A percentile compares a stretch with the other conserved stretches of the same genome.
Evolutionary conservation across 2,888 invertebrate genomes (phyloP).

Genomic region (Leptinotarsa peninsularis): DNA sequence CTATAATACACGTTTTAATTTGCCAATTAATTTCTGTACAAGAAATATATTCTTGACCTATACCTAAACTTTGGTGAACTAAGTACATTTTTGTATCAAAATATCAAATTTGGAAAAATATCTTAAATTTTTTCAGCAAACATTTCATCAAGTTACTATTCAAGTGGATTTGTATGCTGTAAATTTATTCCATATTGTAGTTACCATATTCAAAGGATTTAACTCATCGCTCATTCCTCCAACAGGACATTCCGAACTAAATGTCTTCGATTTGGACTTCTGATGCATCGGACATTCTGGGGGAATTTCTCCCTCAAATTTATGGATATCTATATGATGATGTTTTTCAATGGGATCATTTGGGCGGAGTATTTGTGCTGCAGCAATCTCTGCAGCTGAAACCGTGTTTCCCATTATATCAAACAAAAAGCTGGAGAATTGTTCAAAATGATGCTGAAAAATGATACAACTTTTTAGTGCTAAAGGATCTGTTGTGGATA

Average conservation of each 20-base stretch:
- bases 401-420: slow-evolving; percentile 72
- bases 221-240: slow-evolving; percentile 72
- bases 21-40: too few relatives aligned
- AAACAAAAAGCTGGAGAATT: too few relatives aligned
- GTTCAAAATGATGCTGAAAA: not conserved
- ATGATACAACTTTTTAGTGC: not conserved
- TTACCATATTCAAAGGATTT: slow-evolving; percentile 87
- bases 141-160: too few relatives aligned
- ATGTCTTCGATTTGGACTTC: slow-evolving; percentile 59
- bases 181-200: slow-evolving; percentile 30
- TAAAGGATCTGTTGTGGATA: not conserved
- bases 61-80: too few relatives aligned
- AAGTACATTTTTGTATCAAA: too few relatives aligned
- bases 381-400: slow-evolving; percentile 70
- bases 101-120: too few relatives aligned
- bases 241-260: slow-evolving; percentile 79
- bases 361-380: slow-evolving; percentile 67
- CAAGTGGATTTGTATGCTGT: not conserved
- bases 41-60: too few relatives aligned
- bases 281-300: slow-evolving; percentile 90
- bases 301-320: slow-evolving; percentile 69
- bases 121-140: too few relatives aligned
- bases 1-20: too few relatives aligned
- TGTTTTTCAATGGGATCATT: slow-evolving; percentile 46
- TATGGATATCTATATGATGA: slow-evolving; percentile 44